phyloP scores from a whole-genome alignment of 1,140 invertebrate genomes.

The Harlomillsia oculata region DNA sequence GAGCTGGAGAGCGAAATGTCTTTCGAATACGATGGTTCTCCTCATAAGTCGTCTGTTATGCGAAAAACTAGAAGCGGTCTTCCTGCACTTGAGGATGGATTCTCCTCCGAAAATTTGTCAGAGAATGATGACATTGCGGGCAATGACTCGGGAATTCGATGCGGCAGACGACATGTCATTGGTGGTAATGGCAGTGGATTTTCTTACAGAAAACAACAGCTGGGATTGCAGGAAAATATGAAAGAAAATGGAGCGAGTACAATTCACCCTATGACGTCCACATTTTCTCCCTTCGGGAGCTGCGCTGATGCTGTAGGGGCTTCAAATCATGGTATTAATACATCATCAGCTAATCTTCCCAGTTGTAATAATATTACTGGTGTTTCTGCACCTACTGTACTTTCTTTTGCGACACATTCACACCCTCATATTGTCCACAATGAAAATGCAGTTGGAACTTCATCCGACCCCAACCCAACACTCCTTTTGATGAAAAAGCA shows the following conservation, averaged over 20 bases:
- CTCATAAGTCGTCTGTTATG: constrained; percentile 42
- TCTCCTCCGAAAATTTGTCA: constrained; percentile 81
- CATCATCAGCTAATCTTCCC: neutral
- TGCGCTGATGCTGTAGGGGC: neutral
- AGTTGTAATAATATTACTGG: constrained; percentile 19
- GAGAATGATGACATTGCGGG: constrained; percentile 65
- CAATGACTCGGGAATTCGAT: constrained; percentile 29
- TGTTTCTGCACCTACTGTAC: constrained; percentile 10
- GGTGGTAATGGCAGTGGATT: neutral
- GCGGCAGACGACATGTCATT: constrained; percentile 21
- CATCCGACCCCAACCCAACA: constrained; percentile 37
- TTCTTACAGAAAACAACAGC: neutral
- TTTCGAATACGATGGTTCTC: constrained; percentile 43
- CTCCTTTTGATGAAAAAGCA: constrained; percentile 62
- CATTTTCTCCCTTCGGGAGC: neutral
- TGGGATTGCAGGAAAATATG: neutral
- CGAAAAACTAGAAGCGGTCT: constrained; percentile 63
- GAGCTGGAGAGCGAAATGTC: constrained; percentile 73
- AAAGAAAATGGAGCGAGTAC: constrained; percentile 6
- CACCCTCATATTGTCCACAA: constrained; percentile 17
- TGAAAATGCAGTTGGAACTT: constrained; percentile 4
- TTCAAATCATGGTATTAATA: constrained; percentile 9
- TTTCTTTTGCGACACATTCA: constrained; percentile 19
- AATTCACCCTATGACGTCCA: neutral
- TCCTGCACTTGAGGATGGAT: constrained; percentile 89